Conservation (phyloP, 2,888 invertebrate species). For the Dicyrtomina minuta region DNA sequence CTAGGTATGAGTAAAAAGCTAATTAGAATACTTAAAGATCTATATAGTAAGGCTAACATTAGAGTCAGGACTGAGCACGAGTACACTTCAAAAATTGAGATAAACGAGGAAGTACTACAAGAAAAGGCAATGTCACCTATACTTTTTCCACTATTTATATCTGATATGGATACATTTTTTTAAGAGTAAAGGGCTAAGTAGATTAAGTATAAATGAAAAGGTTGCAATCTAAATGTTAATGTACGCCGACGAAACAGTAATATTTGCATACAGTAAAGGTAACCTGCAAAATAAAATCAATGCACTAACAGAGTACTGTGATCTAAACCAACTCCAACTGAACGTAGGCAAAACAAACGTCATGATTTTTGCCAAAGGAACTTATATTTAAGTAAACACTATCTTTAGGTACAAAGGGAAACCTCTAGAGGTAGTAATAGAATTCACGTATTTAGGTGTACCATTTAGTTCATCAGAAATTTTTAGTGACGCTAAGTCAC, state of each 20-base stretch:
- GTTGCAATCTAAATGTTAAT: neutral
- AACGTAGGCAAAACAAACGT: constrained; percentile 9
- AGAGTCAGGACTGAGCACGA: neutral
- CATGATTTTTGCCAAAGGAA: neutral
- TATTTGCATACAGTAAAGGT: neutral
- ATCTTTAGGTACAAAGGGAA: neutral
- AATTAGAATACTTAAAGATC: constrained; percentile 2
- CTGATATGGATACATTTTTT: constrained; percentile 2
- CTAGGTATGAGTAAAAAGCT: constrained; percentile 10
- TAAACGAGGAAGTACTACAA: constrained; percentile 17
- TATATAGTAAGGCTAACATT: constrained; percentile 5
- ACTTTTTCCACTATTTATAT: constrained; percentile 14
- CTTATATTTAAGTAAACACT: neutral
- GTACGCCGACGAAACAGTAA: constrained; percentile 10
- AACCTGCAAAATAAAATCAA: neutral
- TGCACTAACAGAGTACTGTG: neutral
- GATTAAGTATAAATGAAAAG: neutral
- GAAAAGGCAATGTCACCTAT: constrained; percentile 8
- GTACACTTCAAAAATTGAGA: neutral
- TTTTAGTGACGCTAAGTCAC: neutral
- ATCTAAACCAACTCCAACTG: neutral
- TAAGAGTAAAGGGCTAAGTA: neutral
- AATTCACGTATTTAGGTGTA: constrained; percentile 1
- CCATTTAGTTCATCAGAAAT: neutral
- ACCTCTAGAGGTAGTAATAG: neutral